Base-by-base conservation (phyloP, 2,113 vertebrate genomes). In the Podarcis raffonei region DNA sequence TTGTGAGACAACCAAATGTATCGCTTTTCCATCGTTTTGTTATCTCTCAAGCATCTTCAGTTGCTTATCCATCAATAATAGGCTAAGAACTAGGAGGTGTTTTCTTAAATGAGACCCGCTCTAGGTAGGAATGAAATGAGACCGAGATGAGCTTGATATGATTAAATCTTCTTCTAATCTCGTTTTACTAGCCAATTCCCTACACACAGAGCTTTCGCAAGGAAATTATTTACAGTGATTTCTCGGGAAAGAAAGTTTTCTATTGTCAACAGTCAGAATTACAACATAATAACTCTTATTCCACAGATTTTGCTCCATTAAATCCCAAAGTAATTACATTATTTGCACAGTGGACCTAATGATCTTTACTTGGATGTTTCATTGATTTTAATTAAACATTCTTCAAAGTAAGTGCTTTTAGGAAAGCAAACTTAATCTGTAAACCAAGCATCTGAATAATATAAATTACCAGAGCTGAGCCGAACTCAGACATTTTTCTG, bases 121-220 rank as follows among this genome's bases (percentile, higher is more conserved):
- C 88, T 86, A 83, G 87, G 74, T 91, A 69, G 86, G 83, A 94
- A 95, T 65, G 80, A 89, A 93, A 93, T 92, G 81, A 88, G 90
- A 69, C 88, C 66, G 89, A 91, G 87, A 94, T 90, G 74, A 91
- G 91, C 76, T 92, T 72, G 59, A 76, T 42, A 84, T 89, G 87
- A 91, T 92, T 93, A 88, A 91, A 22, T 83, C 66, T 91, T 30
- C 1, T 74, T 1, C 8, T 3, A 0, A n/a, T 89, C 35, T 92
- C 83, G 85, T 85, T 71, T 39, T 81, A 81, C n/a, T 86, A 89
- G n/a, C 37, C n/a, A 59, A 85, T 3, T 2, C 35, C 82, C 83
- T 88, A 62, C 25, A 84, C 86, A 32, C 6, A 37, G 12, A 32
- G n/a, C 35, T 71, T 1, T 92, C 62, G 9, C 59, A 90, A 89